These are phyloP conservation scores for Papilio aristodemus DNA, from an alignment of 1,140 invertebrate species.

Conservation along the genomic window DNA sequence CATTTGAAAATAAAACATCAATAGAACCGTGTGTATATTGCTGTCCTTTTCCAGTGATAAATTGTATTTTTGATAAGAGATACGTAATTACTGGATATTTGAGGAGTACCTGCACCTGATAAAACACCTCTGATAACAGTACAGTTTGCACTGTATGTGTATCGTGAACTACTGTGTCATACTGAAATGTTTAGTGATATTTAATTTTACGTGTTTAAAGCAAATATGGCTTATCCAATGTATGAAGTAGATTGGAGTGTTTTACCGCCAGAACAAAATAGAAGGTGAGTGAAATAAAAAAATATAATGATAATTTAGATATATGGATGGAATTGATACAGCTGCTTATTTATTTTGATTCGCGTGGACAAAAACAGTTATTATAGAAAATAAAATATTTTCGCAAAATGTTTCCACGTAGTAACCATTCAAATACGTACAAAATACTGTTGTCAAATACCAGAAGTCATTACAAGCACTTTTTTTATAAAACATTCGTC, in stretches of 20 bases:
- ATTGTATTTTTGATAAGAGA: conserved; percentile 78
- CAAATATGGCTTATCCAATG: conserved; percentile 75
- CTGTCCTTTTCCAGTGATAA: conserved; percentile 79
- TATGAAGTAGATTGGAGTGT: conserved; percentile 91
- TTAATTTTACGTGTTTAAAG: conserved; percentile 49
- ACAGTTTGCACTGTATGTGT: conserved; percentile 56
- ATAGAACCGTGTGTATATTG: conserved; percentile 66
- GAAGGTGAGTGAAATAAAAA: conserved; percentile 83
- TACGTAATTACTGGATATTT: conserved; percentile 76
- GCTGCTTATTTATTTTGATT: neutral
- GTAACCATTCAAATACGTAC: conserved; percentile 29
- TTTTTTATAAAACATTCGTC: neutral
- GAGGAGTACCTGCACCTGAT: conserved; percentile 76
- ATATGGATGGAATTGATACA: neutral
- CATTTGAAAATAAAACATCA: conserved; percentile 75
- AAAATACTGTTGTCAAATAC: conserved; percentile 29
- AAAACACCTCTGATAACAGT: conserved; percentile 77
- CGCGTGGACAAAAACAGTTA: neutral
- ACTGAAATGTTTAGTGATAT: conserved; percentile 67
- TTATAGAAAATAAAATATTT: conserved; percentile 13
- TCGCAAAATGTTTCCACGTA: conserved; percentile 36
- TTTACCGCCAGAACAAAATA: conserved; percentile 88
- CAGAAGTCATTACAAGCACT: conserved; percentile 28
- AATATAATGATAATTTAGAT: neutral
- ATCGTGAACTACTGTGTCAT: conserved; percentile 62